Evolutionary conservation across 2,797 vertebrate species (phyloP).

Genomic region (Anabacerthia variegaticeps): DNA sequence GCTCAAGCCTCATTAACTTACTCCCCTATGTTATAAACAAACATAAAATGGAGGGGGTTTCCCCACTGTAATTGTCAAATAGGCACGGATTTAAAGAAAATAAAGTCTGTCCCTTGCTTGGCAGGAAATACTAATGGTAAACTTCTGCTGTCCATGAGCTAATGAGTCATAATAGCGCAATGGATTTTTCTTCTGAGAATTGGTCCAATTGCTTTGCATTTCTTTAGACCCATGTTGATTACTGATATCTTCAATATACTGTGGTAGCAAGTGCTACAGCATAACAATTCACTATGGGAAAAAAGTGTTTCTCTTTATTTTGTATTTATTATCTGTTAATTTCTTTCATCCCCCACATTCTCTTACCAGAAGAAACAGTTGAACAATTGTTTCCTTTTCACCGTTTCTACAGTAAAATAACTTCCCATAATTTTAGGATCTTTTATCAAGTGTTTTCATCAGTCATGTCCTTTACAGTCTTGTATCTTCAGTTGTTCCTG

Average conservation of each 20-base stretch:
- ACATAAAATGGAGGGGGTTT: background rate
- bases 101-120: background rate
- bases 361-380: background rate
- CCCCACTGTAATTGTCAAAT: background rate
- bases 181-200: background rate
- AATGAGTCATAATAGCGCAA: background rate
- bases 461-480: background rate
- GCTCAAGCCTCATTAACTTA: background rate
- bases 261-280: background rate
- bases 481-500: background rate
- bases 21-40: background rate
- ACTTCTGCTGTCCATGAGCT: background rate
- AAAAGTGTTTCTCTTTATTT: background rate
- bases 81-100: background rate
- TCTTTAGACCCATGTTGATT: background rate
- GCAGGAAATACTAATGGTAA: background rate
- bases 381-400: conserved; percentile 3
- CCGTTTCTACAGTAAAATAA: background rate
- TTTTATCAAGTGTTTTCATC: background rate
- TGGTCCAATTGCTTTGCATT: background rate
- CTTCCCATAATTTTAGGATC: background rate
- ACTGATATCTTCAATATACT: background rate
- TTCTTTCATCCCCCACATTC: background rate
- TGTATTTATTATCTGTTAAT: background rate
- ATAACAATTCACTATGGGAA: background rate